A percentile compares a stretch with the other conserved stretches of the same genome.
These are phyloP conservation scores for Esperia sulphurella DNA, from an alignment of 2,888 invertebrate species.

Conservation along the genomic window DNA sequence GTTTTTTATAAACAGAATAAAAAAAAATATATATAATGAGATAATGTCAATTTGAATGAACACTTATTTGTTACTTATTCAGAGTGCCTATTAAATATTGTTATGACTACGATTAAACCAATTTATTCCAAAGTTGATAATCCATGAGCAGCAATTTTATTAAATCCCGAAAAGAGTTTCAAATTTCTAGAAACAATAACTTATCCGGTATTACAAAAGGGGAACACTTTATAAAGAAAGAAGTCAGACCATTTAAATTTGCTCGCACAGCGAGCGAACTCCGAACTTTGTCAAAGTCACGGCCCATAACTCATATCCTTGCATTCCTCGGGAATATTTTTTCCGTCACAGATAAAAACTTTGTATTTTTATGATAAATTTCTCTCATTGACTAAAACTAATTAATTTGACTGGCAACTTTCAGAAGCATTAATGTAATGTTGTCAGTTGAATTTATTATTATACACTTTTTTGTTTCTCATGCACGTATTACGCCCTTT, in stretches of 20 bases:
- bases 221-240: constrained; percentile 42
- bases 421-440: not conserved
- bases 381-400: not conserved
- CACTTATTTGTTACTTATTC: too few species aligned
- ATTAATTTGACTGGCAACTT: not conserved
- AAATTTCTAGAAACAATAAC: constrained; percentile 1
- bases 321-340: constrained; percentile 34
- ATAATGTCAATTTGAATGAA: too few species aligned
- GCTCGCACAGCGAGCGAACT: constrained; percentile 26
- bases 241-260: constrained; percentile 36
- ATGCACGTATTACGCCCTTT: too few species aligned
- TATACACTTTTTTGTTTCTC: too few species aligned
- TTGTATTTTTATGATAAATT: not conserved
- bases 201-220: constrained; percentile 18
- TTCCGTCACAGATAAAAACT: constrained; percentile 1
- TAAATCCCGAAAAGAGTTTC: too few species aligned
- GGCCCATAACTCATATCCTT: constrained; percentile 47
- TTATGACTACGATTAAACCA: too few species aligned
- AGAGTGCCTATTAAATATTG: too few species aligned
- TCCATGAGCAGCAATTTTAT: too few species aligned
- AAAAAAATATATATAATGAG: too few species aligned
- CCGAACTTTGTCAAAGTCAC: constrained; percentile 50
- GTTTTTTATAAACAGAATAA: too few species aligned
- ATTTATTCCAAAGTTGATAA: too few species aligned
- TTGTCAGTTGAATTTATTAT: too few species aligned